These are phyloP conservation scores for Pseudolaguvia tuberculata DNA, from an alignment of 2,113 vertebrate species.

Conservation along the genomic window DNA sequence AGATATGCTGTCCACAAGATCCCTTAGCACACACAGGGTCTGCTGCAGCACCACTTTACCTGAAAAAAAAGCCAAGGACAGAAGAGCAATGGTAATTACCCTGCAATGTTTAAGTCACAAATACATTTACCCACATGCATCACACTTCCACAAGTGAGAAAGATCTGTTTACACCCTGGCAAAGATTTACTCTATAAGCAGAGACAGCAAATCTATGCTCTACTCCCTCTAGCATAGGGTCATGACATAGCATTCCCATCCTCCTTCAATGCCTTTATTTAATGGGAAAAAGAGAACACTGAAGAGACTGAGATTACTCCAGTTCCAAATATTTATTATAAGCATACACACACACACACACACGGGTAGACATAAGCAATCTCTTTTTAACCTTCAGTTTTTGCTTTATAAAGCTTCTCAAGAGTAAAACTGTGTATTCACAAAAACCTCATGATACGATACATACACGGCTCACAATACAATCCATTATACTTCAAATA, in stretches of 20 bases:
- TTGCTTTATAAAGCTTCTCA: too few species aligned
- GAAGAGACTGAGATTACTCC: neutral
- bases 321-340: neutral
- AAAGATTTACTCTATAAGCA: neutral
- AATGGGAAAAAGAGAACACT: too few species aligned
- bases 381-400: too few species aligned
- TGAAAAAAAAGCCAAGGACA: slow-evolving; percentile 48
- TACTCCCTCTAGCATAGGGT: neutral
- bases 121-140: neutral
- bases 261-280: too few species aligned
- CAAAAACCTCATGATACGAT: too few species aligned
- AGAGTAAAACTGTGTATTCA: too few species aligned
- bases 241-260: neutral
- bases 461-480: too few species aligned
- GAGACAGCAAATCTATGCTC: too few species aligned
- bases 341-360: too few species aligned
- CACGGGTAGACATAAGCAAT: too few species aligned
- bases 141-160: neutral
- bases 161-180: neutral
- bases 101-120: neutral
- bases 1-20: slow-evolving; percentile 89
- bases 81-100: neutral
- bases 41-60: slow-evolving; percentile 89
- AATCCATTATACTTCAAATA: too few species aligned
- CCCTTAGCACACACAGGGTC: slow-evolving; percentile 86